A percentile compares a stretch with the other conserved stretches of the same genome.
Conservation (phyloP, 2,113 vertebrate genomes). For the zebrafish (Danio rerio) region GRCz12tu NC_133189.1:4221501-4222000, state of each 20-base stretch:
- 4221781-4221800: too few relatives aligned
- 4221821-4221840: not conserved
- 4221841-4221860: not conserved
- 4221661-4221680: not conserved
- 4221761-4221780: too few relatives aligned
- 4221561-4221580: not conserved
- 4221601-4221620: not conserved
- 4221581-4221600: not conserved
- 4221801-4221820: too few relatives aligned
- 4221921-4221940: not conserved
- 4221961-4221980: too few relatives aligned
- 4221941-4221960: not conserved
- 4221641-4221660: not conserved
- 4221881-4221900: too few relatives aligned
- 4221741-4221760: too few relatives aligned
- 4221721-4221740: too few relatives aligned
- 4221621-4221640: too few relatives aligned
- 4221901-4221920: too few relatives aligned
- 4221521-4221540: not conserved
- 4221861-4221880: too few relatives aligned
- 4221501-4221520: not conserved
- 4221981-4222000: not conserved
- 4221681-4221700: too few relatives aligned
- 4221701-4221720: too few relatives aligned
- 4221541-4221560: not conserved